phyloP scores from a whole-genome alignment of 1,140 invertebrate species.

The Planococcus citri region DNA sequence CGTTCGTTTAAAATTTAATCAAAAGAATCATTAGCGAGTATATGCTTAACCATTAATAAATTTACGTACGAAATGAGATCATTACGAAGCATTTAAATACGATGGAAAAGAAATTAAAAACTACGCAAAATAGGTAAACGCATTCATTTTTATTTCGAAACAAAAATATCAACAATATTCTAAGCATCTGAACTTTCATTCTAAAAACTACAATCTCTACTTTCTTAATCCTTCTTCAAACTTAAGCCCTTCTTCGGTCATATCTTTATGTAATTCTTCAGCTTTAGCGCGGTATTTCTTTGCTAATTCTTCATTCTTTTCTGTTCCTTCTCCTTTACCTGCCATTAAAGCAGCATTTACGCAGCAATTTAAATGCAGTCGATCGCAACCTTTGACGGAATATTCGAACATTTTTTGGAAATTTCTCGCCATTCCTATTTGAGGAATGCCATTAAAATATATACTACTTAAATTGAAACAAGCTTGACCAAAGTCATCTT shows the following conservation, averaged over 20 bases:
- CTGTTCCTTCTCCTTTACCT: constrained; percentile 43
- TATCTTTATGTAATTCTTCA: constrained; percentile 50
- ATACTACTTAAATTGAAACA: constrained; percentile 69
- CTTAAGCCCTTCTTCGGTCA: constrained; percentile 10
- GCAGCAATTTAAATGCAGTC: constrained; percentile 70
- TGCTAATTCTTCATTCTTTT: constrained; percentile 54
- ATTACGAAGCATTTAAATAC: too few relatives aligned
- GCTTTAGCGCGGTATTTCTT: constrained; percentile 57
- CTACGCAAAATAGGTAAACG: too few relatives aligned
- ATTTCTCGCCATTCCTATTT: constrained; percentile 52
- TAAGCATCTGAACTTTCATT: too few relatives aligned
- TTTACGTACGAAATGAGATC: too few relatives aligned
- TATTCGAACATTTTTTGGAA: constrained; percentile 60
- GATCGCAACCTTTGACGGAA: constrained; percentile 60
- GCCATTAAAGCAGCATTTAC: constrained; percentile 78
- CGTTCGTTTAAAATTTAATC: too few relatives aligned
- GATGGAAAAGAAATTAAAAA: too few relatives aligned
- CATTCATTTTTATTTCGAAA: too few relatives aligned
- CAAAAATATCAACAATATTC: too few relatives aligned
- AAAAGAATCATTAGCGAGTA: too few relatives aligned
- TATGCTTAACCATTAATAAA: too few relatives aligned
- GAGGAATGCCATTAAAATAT: constrained; percentile 55
- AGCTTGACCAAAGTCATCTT: constrained; percentile 49
- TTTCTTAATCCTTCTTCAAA: too few relatives aligned
- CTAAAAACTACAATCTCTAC: too few relatives aligned